Evolutionary conservation across 1,140 invertebrate genomes (phyloP).

Genomic region (Ditylenchus dipsaci): DNA sequence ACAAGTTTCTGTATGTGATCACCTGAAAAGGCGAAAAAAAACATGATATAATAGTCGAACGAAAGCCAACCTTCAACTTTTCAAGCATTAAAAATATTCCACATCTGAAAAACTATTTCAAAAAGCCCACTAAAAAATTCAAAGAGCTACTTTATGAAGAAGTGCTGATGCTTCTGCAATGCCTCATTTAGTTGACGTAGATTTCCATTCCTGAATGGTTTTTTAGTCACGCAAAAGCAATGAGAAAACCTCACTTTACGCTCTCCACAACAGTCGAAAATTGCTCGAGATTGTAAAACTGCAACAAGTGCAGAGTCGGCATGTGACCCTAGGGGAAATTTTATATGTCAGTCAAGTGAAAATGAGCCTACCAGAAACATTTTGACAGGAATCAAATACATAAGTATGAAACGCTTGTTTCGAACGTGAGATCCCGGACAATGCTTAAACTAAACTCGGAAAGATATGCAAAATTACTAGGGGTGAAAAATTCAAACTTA

Average conservation of each 20-base stretch:
- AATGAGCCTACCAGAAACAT: slow-evolving; percentile 69
- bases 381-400: slow-evolving; percentile 92
- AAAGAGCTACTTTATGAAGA: slow-evolving; percentile 74
- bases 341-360: too few species aligned
- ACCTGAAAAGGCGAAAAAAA: too few species aligned
- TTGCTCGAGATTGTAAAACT: slow-evolving; percentile 83
- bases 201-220: slow-evolving; percentile 70
- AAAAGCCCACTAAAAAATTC: not conserved
- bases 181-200: slow-evolving; percentile 76
- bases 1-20: slow-evolving; percentile 86
- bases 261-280: slow-evolving; percentile 72
- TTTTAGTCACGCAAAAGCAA: too few species aligned
- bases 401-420: slow-evolving; percentile 88
- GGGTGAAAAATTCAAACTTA: too few species aligned
- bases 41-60: too few species aligned
- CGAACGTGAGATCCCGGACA: slow-evolving; percentile 76
- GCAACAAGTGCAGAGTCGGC: slow-evolving; percentile 72
- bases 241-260: slow-evolving; percentile 36
- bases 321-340: slow-evolving; percentile 68
- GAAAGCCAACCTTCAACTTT: slow-evolving; percentile 75
- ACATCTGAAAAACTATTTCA: slow-evolving; percentile 50
- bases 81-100: slow-evolving; percentile 95
- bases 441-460: slow-evolving; percentile 62
- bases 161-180: slow-evolving; percentile 77
- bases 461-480: too few species aligned